Conservation (phyloP, 2,888 invertebrate species). For the Ophioninae sp. region DNA sequence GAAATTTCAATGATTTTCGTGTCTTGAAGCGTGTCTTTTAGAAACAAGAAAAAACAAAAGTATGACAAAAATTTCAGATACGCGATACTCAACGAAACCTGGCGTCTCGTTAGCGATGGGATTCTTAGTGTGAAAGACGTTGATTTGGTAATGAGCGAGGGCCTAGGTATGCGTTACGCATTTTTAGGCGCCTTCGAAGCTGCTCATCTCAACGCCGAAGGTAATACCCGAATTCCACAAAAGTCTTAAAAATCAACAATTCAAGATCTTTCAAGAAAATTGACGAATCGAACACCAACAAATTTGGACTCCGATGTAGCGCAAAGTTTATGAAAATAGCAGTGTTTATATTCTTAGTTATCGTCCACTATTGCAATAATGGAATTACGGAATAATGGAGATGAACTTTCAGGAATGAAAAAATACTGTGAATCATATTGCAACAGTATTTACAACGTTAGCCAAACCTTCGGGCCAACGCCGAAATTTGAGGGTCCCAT, state of each 20-base stretch:
- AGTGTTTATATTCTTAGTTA: not conserved
- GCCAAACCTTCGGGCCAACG: conserved; percentile 88
- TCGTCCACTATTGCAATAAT: not conserved
- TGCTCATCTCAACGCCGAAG: conserved; percentile 96
- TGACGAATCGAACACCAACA: not conserved
- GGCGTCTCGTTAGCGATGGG: conserved; percentile 92
- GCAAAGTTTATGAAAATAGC: not conserved
- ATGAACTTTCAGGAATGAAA: conserved; percentile 81
- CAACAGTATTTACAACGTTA: conserved; percentile 84
- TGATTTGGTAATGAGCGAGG: conserved; percentile 96
- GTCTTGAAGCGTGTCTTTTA: not conserved
- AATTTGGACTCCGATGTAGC: not conserved
- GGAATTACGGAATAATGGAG: not conserved
- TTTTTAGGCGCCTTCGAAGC: conserved; percentile 97
- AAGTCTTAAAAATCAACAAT: no score
- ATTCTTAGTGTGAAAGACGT: conserved; percentile 94
- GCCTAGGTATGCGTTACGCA: conserved; percentile 97
- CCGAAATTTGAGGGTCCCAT: conserved; percentile 88
- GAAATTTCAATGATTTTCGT: not conserved
- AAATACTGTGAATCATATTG: conserved; percentile 85
- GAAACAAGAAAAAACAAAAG: not conserved
- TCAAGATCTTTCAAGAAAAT: not conserved
- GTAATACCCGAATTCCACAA: conserved; percentile 79
- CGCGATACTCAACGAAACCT: conserved; percentile 95
- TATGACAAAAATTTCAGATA: conserved; percentile 84